Evolutionary conservation across 2,113 vertebrate genomes (phyloP), one percentile per base, ranked within the genome.

Genomic region (Synodontis membranacea): DNA sequence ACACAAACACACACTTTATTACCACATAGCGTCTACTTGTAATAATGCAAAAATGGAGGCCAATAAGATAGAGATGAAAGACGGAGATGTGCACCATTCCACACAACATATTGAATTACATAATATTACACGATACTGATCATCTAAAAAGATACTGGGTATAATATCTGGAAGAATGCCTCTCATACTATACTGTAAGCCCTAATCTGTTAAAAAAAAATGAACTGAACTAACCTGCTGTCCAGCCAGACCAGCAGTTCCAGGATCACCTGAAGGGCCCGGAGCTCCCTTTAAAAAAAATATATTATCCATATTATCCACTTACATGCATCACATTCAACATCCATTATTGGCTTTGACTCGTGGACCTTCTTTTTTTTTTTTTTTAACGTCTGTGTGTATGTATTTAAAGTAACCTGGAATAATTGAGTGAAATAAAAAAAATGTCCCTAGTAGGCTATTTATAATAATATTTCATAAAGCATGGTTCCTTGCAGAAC

Each of bases 141-240:
- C 19, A 50, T 46, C 25, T 46, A 75, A 75, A 44, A 48, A 75
- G 23, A 75, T 48, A n/a, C 44, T 28, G 11, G 11, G 25, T 28
- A 14, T 28, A 74, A 46, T 74, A 74, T 44, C 46, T 46, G 44
- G 42, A 46, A 48, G 44, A 28, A 75, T 48, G 15, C 15, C 5
- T 78, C 14, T 48, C 25, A 19, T 31, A 34, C 23, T 34, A 31
- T 44, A 34, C 23, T 34, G 23, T 44, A 23, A 31, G 42, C 7
- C 21, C 14, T 17, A 44, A 75, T 58, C 42, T 34, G 7, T 19
- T 72, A 62, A 56, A 44, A 42, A 42, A 34, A 64, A 4, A 54
- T 0, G 50, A 72, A 80, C 58, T 74, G 25, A 54, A 93, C 94
- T 3, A 0, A 96, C 96, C 95, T 94, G 95, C 62, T 92, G 85